These are phyloP conservation scores for Noturus placidus DNA, from an alignment of 2,113 vertebrate genomes.

Conservation along the genomic window DNA sequence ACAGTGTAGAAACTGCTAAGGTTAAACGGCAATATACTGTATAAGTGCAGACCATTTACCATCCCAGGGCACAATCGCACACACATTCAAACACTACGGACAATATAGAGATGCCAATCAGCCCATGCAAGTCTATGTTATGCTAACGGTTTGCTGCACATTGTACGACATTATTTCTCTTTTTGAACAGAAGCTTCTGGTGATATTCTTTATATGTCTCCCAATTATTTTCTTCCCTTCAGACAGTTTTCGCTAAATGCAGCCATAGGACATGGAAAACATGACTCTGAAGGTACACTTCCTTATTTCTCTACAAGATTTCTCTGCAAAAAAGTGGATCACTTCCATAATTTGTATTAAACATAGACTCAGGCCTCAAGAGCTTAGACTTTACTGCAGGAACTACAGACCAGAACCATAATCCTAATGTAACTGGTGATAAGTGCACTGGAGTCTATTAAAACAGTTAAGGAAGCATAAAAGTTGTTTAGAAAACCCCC, in stretches of 20 bases:
- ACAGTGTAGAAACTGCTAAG: too few relatives aligned
- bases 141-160: background rate
- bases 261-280: slow-evolving; percentile 28
- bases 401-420: background rate
- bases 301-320: slow-evolving; percentile 10
- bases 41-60: too few relatives aligned
- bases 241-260: slow-evolving; percentile 1
- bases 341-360: slow-evolving; percentile 11
- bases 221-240: background rate
- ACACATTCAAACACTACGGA: too few relatives aligned
- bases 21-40: too few relatives aligned
- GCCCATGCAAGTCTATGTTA: background rate
- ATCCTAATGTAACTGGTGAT: background rate
- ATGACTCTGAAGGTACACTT: slow-evolving; percentile 17
- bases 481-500: background rate
- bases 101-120: too few relatives aligned
- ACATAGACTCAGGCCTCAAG: background rate
- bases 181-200: background rate
- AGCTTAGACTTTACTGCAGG: background rate
- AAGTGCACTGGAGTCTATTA: background rate
- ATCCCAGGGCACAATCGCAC: too few relatives aligned
- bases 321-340: background rate
- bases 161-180: background rate
- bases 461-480: background rate
- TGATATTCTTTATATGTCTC: background rate